Conservation (phyloP, 1,140 invertebrate species). For the Pseudomyrmex sp. region DNA sequence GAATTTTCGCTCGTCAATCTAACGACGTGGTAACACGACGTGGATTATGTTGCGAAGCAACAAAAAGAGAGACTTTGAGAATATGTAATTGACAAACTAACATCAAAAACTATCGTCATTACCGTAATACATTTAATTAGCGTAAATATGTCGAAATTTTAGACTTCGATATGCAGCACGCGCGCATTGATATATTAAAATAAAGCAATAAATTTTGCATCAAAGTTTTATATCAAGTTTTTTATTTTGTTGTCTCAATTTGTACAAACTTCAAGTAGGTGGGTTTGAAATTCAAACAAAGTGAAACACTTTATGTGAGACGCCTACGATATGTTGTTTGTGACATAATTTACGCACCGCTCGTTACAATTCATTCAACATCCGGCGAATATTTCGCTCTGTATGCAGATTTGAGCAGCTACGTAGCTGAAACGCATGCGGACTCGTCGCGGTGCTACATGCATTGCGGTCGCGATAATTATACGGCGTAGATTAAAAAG, state of each 20-base stretch:
- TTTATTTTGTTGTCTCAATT: too few species aligned
- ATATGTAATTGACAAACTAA: too few species aligned
- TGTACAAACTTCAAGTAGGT: too few species aligned
- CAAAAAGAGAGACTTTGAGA: neutral
- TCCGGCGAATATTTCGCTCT: slow-evolving; percentile 9
- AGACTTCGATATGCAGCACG: too few species aligned
- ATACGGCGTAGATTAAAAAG: neutral
- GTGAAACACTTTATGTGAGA: neutral
- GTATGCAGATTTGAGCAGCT: slow-evolving; percentile 31
- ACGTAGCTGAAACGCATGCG: slow-evolving; percentile 3
- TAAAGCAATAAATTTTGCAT: neutral
- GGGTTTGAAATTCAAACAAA: neutral
- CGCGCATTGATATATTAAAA: too few species aligned
- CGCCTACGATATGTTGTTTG: neutral
- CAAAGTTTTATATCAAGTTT: too few species aligned
- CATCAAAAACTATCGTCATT: too few species aligned
- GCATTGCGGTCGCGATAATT: neutral
- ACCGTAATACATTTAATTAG: too few species aligned
- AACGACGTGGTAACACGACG: neutral
- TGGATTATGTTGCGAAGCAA: neutral
- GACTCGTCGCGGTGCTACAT: neutral
- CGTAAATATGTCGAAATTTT: too few species aligned
- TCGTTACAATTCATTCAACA: slow-evolving; percentile 36
- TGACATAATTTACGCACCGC: neutral
- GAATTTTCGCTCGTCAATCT: neutral